Conservation (phyloP, 2,113 vertebrate genomes). For the Oncorhynchus tshawytscha region DNA sequence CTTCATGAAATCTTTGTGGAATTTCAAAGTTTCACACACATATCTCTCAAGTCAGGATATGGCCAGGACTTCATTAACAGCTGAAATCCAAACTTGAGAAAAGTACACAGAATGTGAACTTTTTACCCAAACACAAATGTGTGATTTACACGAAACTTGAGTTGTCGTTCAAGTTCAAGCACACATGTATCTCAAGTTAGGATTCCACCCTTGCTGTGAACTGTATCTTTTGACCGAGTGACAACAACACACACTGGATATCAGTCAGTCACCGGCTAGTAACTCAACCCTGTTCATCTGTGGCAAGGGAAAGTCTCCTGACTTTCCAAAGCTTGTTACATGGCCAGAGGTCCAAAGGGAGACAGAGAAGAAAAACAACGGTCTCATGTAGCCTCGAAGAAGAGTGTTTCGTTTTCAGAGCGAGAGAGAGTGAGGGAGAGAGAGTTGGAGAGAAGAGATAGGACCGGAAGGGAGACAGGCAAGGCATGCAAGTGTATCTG, state of each 20-base stretch:
- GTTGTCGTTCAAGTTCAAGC: too few relatives aligned
- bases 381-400: constrained; percentile 40
- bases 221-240: not conserved
- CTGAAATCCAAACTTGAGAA: too few relatives aligned
- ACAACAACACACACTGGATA: constrained; percentile 32
- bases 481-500: constrained; percentile 50
- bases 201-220: too few relatives aligned
- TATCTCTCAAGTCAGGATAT: not conserved
- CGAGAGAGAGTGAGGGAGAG: constrained; percentile 16
- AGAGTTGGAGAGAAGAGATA: constrained; percentile 15
- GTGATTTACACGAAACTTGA: too few relatives aligned
- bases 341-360: constrained; percentile 26
- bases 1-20: not conserved
- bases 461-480: constrained; percentile 43
- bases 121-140: too few relatives aligned
- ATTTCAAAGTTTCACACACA: not conserved
- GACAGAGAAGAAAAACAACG: constrained; percentile 43
- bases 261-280: constrained; percentile 34
- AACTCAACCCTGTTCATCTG: constrained; percentile 51
- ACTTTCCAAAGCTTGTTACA: constrained; percentile 38
- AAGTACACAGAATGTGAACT: too few relatives aligned
- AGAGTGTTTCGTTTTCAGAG: constrained; percentile 45
- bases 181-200: too few relatives aligned
- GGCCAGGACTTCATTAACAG: too few relatives aligned
- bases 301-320: constrained; percentile 46